Evolutionary conservation across 1,140 invertebrate genomes (phyloP), one percentile per base, ranked within the genome.

Genomic region (Bombus sibiricus): DNA sequence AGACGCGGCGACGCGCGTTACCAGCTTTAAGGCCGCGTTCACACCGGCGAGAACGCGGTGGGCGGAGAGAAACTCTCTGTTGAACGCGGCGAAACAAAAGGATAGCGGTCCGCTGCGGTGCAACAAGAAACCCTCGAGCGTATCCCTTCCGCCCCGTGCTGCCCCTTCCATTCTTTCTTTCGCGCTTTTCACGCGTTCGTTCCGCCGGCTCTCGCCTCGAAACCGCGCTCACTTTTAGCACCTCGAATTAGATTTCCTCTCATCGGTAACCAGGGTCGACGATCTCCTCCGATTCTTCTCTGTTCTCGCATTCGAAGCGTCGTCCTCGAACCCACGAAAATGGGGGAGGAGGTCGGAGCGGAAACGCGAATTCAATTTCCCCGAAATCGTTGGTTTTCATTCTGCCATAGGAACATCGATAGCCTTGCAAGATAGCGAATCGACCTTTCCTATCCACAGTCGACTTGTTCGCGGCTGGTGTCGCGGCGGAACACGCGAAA

Each of bases 11-110:
- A 69, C 88, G 85, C 68, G 79, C 59, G 75, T 82, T 86, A 87
- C 74, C 85, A 81, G 85, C 88, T 80, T 83, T 90, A 85, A 88
- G 66, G 88, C 53, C n/a, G 75, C 89, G 75, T 89, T 82, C 89
- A 88, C 88, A 89, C 25, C 47, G 68, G 2, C 43, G 34, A 25
- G 22, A 32, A 64, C 59, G n/a, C 28, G 15, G 32, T 80, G 71
- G 68, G 78, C 83, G 84, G 78, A 80, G 53, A 39, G n/a, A 43
- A 53, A 73, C 22, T 47, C 62, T 64, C 41, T 41, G 10, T 72
- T 15, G 53, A 25, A 34, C 62, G 32, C 39, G n/a, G 9, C 32
- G 59, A 74, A 53, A 73, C 66, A 43, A 76, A 83, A 69, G 43
- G 59, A 37, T 10, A 28, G 32, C 32, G 28, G 8, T 47, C 18